These are phyloP conservation scores for Mobula birostris DNA, from an alignment of 2,113 vertebrate species.

Conservation along the genomic window DNA sequence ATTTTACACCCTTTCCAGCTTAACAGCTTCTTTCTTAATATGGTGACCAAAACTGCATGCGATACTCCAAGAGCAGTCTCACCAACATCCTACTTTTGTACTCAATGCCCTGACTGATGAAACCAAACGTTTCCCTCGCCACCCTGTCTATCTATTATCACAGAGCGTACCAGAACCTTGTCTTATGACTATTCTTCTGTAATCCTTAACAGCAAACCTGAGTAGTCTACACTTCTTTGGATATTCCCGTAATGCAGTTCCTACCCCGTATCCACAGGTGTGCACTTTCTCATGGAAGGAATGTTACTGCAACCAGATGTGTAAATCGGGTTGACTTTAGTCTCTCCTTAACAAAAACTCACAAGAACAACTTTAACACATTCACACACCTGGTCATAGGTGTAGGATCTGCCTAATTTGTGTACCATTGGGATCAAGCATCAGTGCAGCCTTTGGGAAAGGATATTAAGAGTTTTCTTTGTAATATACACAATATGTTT, in stretches of 20 bases:
- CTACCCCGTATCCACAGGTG: neutral
- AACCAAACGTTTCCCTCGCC: too few species aligned
- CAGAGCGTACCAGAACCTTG: neutral
- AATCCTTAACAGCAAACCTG: neutral
- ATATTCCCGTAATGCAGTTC: neutral
- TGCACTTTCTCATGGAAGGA: neutral
- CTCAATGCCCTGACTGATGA: too few species aligned
- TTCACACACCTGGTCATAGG: neutral
- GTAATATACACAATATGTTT: neutral
- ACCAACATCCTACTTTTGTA: too few species aligned
- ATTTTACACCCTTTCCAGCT: too few species aligned
- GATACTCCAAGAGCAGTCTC: too few species aligned
- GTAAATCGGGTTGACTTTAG: neutral
- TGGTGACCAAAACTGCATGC: too few species aligned
- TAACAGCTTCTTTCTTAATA: too few species aligned
- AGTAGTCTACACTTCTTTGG: neutral
- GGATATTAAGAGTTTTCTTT: neutral
- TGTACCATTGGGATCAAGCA: neutral
- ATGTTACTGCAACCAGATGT: neutral
- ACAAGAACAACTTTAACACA: neutral
- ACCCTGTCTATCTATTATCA: neutral
- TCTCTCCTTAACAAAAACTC: neutral
- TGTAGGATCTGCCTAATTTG: neutral
- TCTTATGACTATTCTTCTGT: neutral
- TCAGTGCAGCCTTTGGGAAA: neutral